These are phyloP conservation scores for Drosophila pectinifera DNA, from an alignment of 1,140 invertebrate species.

Conservation along the genomic window DNA sequence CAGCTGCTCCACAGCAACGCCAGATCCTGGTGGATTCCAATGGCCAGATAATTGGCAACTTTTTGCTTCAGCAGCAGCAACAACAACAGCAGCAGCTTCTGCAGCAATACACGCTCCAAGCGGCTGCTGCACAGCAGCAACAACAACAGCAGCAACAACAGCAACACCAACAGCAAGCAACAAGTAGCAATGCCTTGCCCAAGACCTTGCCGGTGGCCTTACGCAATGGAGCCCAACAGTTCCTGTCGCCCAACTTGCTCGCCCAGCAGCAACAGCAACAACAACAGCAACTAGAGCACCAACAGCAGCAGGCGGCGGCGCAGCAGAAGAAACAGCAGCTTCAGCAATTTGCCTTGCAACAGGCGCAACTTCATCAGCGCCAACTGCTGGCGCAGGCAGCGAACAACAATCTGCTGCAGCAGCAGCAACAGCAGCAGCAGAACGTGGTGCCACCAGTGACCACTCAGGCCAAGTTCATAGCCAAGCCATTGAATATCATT, in stretches of 20 bases:
- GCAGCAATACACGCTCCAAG: constrained; percentile 71
- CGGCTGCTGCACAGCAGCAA: constrained; percentile 59
- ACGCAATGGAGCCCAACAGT: constrained; percentile 68
- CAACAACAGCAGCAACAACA: constrained; percentile 42
- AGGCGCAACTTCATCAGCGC: constrained; percentile 70
- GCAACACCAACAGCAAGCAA: constrained; percentile 57
- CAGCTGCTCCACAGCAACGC: constrained; percentile 58
- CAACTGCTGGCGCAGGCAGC: constrained; percentile 68
- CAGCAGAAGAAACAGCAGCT: constrained; percentile 76
- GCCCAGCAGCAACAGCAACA: constrained; percentile 62
- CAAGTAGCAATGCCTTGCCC: constrained; percentile 59
- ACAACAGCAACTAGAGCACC: constrained; percentile 51
- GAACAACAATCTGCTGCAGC: constrained; percentile 75
- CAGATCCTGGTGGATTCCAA: constrained; percentile 80
- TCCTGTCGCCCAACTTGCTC: constrained; percentile 60
- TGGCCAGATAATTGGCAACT: constrained; percentile 82
- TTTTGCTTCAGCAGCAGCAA: constrained; percentile 50
- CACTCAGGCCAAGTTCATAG: constrained; percentile 77
- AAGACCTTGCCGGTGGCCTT: constrained; percentile 64
- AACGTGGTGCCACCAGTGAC: constrained; percentile 83
- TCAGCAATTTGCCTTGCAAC: constrained; percentile 70
- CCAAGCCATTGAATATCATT: constrained; percentile 79
- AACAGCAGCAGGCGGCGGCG: constrained; percentile 42
- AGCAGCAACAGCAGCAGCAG: constrained; percentile 64
- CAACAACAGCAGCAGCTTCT: constrained; percentile 62